A percentile compares a stretch with the other conserved stretches of the same genome.
phyloP scores from a whole-genome alignment of 1,140 invertebrate species.

The Drosophila serrata region DNA sequence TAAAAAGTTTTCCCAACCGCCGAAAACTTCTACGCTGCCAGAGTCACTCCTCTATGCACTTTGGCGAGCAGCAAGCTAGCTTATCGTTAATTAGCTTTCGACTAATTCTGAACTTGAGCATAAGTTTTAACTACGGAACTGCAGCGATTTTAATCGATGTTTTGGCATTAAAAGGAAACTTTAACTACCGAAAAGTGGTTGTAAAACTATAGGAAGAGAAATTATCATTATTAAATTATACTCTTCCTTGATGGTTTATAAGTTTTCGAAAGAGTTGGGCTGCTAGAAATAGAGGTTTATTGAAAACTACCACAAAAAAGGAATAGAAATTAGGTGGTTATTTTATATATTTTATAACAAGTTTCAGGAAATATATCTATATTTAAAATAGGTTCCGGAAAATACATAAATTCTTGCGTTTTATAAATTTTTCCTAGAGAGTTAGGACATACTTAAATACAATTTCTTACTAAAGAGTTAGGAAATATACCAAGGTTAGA shows the following conservation, averaged over 20 bases:
- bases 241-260: background rate
- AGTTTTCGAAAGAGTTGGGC: background rate
- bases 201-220: background rate
- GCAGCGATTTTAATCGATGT: constrained; percentile 60
- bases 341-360: too few relatives aligned
- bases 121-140: constrained; percentile 62
- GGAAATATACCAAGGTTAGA: background rate
- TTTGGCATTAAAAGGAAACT: constrained; percentile 5
- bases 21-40: constrained; percentile 47
- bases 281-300: too few relatives aligned
- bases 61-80: constrained; percentile 52
- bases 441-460: background rate
- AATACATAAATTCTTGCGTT: background rate
- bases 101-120: constrained; percentile 77
- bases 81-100: constrained; percentile 81
- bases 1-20: constrained; percentile 65
- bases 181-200: background rate
- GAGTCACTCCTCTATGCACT: constrained; percentile 28
- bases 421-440: background rate
- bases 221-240: background rate
- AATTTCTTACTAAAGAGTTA: background rate
- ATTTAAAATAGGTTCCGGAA: too few relatives aligned
- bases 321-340: too few relatives aligned
- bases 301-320: too few relatives aligned
- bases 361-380: background rate